Conservation (phyloP, 1,140 invertebrate species). For the Phortica variegata region DNA sequence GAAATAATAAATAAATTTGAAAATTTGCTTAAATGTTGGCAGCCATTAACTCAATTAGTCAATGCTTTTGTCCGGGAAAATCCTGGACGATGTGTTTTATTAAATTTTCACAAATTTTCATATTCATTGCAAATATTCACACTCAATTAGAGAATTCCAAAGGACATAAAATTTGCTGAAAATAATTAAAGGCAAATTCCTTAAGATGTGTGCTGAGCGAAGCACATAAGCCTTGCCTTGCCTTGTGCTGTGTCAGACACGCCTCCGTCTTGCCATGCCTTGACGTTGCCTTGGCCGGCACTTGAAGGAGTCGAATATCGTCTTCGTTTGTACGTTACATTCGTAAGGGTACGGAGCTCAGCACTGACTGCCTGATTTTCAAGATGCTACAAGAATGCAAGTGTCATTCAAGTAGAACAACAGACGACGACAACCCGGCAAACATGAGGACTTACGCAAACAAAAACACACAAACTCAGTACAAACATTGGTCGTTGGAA, state of each 20-base stretch:
- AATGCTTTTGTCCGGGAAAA: slow-evolving; percentile 14
- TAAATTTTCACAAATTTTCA: slow-evolving; percentile 52
- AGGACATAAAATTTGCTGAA: slow-evolving; percentile 43
- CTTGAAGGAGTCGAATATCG: no score
- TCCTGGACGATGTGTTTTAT: slow-evolving; percentile 34
- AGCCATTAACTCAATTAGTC: slow-evolving; percentile 40
- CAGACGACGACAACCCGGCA: slow-evolving; percentile 39
- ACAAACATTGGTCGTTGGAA: background rate
- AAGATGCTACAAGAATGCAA: slow-evolving; percentile 53
- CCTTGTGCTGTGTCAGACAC: no score
- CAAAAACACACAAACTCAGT: background rate
- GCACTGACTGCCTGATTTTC: slow-evolving; percentile 19
- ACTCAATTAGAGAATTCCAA: slow-evolving; percentile 51
- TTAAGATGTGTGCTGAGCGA: slow-evolving; percentile 22
- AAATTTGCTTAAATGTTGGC: slow-evolving; percentile 36
- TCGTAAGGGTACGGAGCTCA: slow-evolving; percentile 22
- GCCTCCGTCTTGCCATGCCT: no score
- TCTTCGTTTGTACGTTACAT: no score
- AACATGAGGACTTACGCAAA: slow-evolving; percentile 24
- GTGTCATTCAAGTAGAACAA: slow-evolving; percentile 53
- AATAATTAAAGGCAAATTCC: slow-evolving; percentile 47
- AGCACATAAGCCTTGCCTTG: no score
- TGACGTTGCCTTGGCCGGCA: no score
- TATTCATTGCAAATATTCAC: slow-evolving; percentile 50
- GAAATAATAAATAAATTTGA: slow-evolving; percentile 8